Evolutionary conservation across 2,888 invertebrate species (phyloP), one percentile per base, ranked within the genome.

Genomic region (Zaprionus lineosus): DNA sequence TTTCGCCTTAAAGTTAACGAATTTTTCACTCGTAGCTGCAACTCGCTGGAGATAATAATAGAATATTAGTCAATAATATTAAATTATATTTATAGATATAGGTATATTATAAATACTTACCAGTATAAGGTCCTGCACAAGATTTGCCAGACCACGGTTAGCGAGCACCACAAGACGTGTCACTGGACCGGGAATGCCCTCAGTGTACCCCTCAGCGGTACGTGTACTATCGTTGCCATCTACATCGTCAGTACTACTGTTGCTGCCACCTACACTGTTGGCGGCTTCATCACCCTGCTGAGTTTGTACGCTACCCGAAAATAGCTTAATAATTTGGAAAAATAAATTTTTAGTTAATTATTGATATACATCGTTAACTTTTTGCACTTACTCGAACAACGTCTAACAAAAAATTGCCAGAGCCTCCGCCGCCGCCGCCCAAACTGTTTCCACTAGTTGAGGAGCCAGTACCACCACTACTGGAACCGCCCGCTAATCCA

Each of bases 1-100:
- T 92, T 96, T 94, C 90, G 96, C 96, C 92, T 96, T 96, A 94
- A 96, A 96, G 94, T 96, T 96, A 88, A 96, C 96, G 92, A 96
- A 94, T 91, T 95, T 93, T 91, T 96, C 96, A 89, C 96, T 96
- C 89, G 96, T 96, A 91, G 96, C 95, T 58, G 96, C 96, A 90
- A 96, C 92, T 85, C 94, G 94, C 94, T 94, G 90, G 47, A 90
- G 19, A 31, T 2, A 33, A 8, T 7, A 6, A 9, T 0, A 26
- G 1, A 14, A 24, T 6, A 5, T 40, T 1, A 19, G 14, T 24
- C n/a, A n/a, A n/a, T 9, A 16, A 11, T 8, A 7, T n/a, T 3
- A 9, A 4, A 11, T 15, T 21, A 5, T 5, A 3, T 26, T n/a
- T 8, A 15, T 12, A 11, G 2, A 9, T 12, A 8, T 1, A 1